Base-by-base conservation (phyloP, 2,888 invertebrate species). In the Macrophya annulata region DNA sequence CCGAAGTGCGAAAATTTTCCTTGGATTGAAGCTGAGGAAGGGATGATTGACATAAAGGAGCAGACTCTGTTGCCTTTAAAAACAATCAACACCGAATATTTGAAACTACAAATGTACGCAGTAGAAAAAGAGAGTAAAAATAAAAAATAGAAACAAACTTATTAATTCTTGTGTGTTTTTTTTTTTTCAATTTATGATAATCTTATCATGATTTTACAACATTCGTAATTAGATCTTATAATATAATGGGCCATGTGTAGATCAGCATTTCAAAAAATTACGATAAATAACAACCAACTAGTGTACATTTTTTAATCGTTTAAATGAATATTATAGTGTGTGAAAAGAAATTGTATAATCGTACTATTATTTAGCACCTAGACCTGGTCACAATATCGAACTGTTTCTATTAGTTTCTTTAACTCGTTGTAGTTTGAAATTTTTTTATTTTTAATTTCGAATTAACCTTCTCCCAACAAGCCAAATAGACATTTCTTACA, bases 1-100 rank as follows among this genome's bases (percentile, higher is more conserved):
- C 94, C 95, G 71, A 92, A 93, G 71, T 94, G 94, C 89, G 93
- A 94, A 89, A 93, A 93, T 88, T 95, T 95, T 91, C 94, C 94
- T 40, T 95, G 95, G 95, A 92, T 94, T 65, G 90, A 91, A 88
- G 88, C 93, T 17, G 89, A 91, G 86, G 90, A 92, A 86, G 88
- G 88, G 45, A 88, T 90, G 25, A 84, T 84, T 59, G 87, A 90
- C 81, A 89, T 92, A 81, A 84, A 88, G 59, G 89, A 90, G 82
- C 89, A 92, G 72, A 91, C 92, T 77, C 92, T 95, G 84, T 88
- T 95, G 12, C 95, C 95, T 43, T 62, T 95, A 51, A 92, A 94
- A 88, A 93, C 91, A 62, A 87, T 95, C 43, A 92, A 93, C 85
- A 93, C 92, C 10, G 92, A 94, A 87, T 91, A 92, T 87, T 89